Conservation (phyloP, 1,140 invertebrate species). For the Elymnias hypermnestra region DNA sequence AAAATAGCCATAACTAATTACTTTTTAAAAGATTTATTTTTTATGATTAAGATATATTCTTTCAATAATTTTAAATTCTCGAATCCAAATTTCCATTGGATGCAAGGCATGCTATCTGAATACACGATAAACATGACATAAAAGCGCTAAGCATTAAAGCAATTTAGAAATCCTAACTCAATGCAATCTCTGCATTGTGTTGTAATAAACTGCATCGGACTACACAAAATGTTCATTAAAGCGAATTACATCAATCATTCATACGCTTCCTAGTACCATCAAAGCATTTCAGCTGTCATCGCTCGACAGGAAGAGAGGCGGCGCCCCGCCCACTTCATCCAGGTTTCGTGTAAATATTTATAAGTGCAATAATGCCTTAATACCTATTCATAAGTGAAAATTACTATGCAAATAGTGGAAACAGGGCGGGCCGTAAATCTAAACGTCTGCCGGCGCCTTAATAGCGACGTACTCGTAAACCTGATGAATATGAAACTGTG, state of each 20-base stretch:
- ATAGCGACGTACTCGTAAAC: constrained; percentile 36
- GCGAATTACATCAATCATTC: constrained; percentile 44
- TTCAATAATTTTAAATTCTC: too few species aligned
- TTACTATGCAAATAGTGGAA: constrained; percentile 72
- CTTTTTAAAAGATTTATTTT: too few species aligned
- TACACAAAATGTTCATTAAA: constrained; percentile 49
- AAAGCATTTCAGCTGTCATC: constrained; percentile 45
- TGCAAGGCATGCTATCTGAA: too few species aligned
- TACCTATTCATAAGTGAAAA: constrained; percentile 75
- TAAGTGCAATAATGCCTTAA: constrained; percentile 68
- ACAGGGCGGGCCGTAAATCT: constrained; percentile 50
- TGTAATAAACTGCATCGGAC: constrained; percentile 24
- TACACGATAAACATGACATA: too few species aligned
- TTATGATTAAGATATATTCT: too few species aligned
- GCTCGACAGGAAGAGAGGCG: constrained; percentile 48
- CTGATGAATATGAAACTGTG: constrained; percentile 47
- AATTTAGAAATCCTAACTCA: neutral
- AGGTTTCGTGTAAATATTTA: constrained; percentile 65
- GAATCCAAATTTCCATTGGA: too few species aligned
- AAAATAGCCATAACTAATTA: too few species aligned
- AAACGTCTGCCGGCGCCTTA: constrained; percentile 44
- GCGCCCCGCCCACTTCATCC: constrained; percentile 43
- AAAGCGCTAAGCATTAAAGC: neutral
- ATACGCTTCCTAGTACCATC: constrained; percentile 40
- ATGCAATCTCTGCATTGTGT: constrained; percentile 14